Base-by-base conservation (phyloP, 2,888 invertebrate species). In the Campopleginae sp. region DNA sequence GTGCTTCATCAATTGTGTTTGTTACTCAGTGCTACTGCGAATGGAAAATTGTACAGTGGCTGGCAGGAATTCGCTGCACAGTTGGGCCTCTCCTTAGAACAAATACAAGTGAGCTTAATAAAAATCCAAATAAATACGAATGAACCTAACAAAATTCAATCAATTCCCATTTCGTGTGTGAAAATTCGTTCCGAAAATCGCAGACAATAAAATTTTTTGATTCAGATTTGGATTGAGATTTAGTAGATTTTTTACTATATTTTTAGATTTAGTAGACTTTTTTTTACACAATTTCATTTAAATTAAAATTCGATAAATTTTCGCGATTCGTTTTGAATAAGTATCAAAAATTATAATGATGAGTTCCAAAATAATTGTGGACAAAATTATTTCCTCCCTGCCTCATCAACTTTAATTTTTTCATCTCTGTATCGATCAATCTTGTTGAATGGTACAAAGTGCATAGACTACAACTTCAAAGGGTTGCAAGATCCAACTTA, bases 381-480 rank as follows among this genome's bases (percentile, higher is more conserved):
- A 14, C 3, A 27, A 54, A 58, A 58, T 14, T 14, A 12, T 27
- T 58, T 27, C 12, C 23, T 58, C 8, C 1, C 12, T 48, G 46
- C 17, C 6, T 27, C 1, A n/a, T 14, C 23, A 14, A 27, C 8
- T 48, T 17, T 27, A 48, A 48, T 46, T 3, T 23, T 54, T 51
- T 33, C 7, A 10, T 51, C 0, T 8, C 0, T n/a, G 10, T 31
- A 33, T 31, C 1, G 17, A 19, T 33, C 19, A 33, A 31, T 38
- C 14, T 14, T 54, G 19, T 38, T 54, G 54, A 23, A 19, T 17
- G 8, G 2, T 48, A 23, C 38, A 63, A 31, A 91, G 90, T 91
- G 95, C 83, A 95, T 95, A 86, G 94, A 94, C 89, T 94, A 95
- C 89, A 94, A 94, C 74, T 94, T 95, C 19, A 94, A 94, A 87